Percentiles rank a stretch among this genome's conserved stretches.
Conservation (phyloP, 2,888 invertebrate species). For the Camptogramma bilineatum region DNA sequence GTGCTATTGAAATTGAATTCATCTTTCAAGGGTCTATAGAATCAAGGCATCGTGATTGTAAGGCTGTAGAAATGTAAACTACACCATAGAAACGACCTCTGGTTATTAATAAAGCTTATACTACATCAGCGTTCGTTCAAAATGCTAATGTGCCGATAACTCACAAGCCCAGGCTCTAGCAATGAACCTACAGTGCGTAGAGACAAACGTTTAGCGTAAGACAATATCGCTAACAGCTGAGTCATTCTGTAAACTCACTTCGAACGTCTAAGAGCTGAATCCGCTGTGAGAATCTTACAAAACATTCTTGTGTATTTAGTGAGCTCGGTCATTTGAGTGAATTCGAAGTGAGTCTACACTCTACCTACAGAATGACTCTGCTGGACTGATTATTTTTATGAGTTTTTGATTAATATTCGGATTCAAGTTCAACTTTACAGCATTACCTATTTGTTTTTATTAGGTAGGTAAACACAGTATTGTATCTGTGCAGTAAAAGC, state of each 20-base stretch:
- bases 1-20: neutral
- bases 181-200: too few species aligned
- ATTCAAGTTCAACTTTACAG: neutral
- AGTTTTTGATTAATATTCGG: neutral
- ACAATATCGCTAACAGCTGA: too few species aligned
- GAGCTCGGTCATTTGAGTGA: too few species aligned
- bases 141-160: conserved; percentile 26
- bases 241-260: too few species aligned
- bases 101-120: neutral
- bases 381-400: neutral
- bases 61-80: neutral
- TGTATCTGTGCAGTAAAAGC: conserved; percentile 1
- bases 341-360: neutral
- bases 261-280: too few species aligned
- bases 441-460: neutral
- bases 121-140: conserved; percentile 13
- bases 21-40: neutral
- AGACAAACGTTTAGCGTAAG: too few species aligned
- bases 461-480: neutral
- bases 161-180: conserved; percentile 12
- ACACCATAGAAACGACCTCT: neutral
- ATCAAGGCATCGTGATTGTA: too few species aligned
- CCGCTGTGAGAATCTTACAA: too few species aligned
- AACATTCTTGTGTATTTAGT: too few species aligned
- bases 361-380: neutral